Evolutionary conservation across 2,113 vertebrate genomes (phyloP).

Genomic region (Procavia capensis): DNA sequence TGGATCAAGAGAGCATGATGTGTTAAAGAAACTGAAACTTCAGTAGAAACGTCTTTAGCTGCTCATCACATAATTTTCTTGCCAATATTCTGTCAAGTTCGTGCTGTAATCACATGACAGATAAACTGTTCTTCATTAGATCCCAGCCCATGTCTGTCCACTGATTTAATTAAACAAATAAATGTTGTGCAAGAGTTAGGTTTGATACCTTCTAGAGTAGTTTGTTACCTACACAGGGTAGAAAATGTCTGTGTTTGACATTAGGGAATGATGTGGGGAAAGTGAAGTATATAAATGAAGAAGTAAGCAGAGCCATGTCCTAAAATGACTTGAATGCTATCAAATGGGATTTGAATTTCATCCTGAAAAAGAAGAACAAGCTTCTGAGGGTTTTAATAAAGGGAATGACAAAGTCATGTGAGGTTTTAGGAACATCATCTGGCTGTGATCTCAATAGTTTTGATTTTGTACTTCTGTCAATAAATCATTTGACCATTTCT

Average conservation of each 20-base stretch:
- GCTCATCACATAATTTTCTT: neutral
- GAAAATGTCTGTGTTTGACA: neutral
- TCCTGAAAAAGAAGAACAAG: neutral
- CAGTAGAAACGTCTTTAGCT: neutral
- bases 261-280: neutral
- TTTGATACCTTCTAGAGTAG: neutral
- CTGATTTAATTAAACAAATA: neutral
- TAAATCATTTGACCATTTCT: neutral
- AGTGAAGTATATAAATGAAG: neutral
- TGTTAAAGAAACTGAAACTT: neutral
- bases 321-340: conserved; percentile 6
- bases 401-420: neutral
- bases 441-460: neutral
- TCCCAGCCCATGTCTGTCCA: neutral
- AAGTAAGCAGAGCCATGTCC: neutral
- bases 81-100: neutral
- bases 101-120: neutral
- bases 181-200: neutral
- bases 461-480: neutral
- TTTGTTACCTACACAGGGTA: neutral
- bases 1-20: neutral
- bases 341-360: neutral
- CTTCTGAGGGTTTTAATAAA: neutral
- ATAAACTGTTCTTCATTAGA: neutral
- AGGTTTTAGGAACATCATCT: neutral